These are phyloP conservation scores for Phalacrocorax aristotelis DNA, from an alignment of 2,113 vertebrate species.

Conservation along the genomic window DNA sequence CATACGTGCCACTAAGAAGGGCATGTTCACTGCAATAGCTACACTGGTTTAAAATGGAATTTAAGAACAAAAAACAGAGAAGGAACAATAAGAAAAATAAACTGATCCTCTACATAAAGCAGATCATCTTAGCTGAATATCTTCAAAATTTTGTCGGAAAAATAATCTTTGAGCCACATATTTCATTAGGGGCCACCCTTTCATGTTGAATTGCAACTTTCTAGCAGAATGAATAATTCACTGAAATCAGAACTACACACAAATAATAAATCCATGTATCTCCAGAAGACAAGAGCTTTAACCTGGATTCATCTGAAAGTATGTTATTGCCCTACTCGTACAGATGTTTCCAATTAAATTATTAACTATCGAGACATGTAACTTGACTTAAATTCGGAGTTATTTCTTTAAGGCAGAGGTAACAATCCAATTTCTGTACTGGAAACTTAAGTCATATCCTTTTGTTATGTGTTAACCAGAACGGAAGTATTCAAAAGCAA, in stretches of 20 bases:
- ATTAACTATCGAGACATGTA: accelerated
- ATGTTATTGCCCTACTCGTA: neutral
- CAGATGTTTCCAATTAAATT: neutral
- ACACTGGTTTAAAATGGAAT: neutral
- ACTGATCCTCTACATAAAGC: neutral
- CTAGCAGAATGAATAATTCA: neutral
- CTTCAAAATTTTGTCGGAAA: neutral
- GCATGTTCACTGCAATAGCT: neutral
- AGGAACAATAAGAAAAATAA: neutral
- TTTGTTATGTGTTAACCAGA: neutral
- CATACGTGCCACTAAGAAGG: neutral
- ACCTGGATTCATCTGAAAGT: neutral
- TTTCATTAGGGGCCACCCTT: neutral
- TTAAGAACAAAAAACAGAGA: neutral
- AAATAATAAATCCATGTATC: neutral
- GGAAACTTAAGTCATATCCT: neutral
- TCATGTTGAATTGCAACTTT: neutral
- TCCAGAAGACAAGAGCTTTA: neutral
- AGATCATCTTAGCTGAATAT: neutral
- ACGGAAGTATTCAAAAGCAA: neutral
- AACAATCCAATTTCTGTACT: neutral
- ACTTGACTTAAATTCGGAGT: neutral
- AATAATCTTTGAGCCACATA: neutral
- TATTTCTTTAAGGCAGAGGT: neutral
- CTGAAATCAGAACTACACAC: neutral